phyloP scores from a whole-genome alignment of 2,113 vertebrate genomes.

The Ivindomyrus marchei region DNA sequence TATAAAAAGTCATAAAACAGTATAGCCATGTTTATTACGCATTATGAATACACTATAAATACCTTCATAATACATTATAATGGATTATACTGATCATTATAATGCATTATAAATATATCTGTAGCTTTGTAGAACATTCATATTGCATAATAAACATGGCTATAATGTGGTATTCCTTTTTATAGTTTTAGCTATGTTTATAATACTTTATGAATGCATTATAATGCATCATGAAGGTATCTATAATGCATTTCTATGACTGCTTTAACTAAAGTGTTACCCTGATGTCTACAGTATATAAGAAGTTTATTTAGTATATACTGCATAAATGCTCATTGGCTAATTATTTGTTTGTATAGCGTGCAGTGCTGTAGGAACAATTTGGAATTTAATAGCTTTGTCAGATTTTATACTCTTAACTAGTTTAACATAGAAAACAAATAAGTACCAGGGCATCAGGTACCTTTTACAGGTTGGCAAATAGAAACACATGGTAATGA shows the following conservation, averaged over 20 bases:
- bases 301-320: not conserved
- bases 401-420: not conserved
- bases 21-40: too few relatives aligned
- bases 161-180: not conserved
- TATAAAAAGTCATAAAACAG: too few relatives aligned
- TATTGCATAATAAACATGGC: not conserved
- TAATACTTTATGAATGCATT: not conserved
- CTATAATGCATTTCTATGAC: not conserved
- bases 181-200: too few relatives aligned
- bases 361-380: not conserved
- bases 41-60: too few relatives aligned
- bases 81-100: too few relatives aligned
- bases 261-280: too few relatives aligned
- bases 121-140: not conserved
- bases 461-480: not conserved
- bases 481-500: not conserved
- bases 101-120: too few relatives aligned
- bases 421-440: not conserved
- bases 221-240: not conserved
- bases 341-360: not conserved
- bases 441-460: not conserved
- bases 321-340: not conserved
- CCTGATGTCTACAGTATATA: not conserved
- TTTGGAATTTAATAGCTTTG: not conserved
- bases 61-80: too few relatives aligned